These are phyloP conservation scores for Pseudomyrmex flavicornis DNA, from an alignment of 1,140 invertebrate species.

Conservation along the genomic window DNA sequence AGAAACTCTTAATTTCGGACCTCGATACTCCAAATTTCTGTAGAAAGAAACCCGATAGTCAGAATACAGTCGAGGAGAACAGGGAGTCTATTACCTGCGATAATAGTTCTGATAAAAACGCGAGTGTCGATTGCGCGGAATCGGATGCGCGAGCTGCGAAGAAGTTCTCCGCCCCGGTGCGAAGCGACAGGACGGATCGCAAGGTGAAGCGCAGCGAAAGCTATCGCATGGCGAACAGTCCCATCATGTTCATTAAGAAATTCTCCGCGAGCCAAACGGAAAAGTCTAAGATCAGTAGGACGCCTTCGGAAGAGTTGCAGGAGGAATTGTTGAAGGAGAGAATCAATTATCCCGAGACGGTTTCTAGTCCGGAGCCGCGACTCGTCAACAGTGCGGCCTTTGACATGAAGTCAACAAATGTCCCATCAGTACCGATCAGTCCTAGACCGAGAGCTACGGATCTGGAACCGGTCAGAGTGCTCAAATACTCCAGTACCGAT, in stretches of 20 bases:
- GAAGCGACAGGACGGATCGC: conserved; percentile 64
- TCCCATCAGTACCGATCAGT: conserved; percentile 75
- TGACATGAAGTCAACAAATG: conserved; percentile 72
- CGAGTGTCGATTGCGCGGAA: conserved; percentile 29
- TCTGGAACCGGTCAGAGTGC: conserved; percentile 82
- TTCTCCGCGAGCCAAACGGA: conserved; percentile 75
- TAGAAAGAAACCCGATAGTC: conserved; percentile 37
- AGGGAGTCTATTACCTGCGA: not conserved
- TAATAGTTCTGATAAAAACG: not conserved
- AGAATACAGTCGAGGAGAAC: conserved; percentile 7
- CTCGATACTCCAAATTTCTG: conserved; percentile 74
- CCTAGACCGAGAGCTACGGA: conserved; percentile 82
- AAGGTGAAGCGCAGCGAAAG: conserved; percentile 93
- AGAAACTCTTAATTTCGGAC: conserved; percentile 78
- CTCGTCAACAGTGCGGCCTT: conserved; percentile 74
- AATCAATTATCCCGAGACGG: conserved; percentile 89
- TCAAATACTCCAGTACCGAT: conserved; percentile 87
- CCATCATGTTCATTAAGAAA: conserved; percentile 86
- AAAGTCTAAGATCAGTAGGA: conserved; percentile 81
- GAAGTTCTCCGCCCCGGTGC: conserved; percentile 48
- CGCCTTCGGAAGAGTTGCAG: conserved; percentile 83
- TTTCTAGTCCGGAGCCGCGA: conserved; percentile 85
- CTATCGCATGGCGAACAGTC: conserved; percentile 93
- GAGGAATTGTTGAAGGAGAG: conserved; percentile 88
- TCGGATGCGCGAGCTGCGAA: conserved; percentile 2